Conservation (phyloP, 2,113 vertebrate species). For the Prietella phreatophila region DNA sequence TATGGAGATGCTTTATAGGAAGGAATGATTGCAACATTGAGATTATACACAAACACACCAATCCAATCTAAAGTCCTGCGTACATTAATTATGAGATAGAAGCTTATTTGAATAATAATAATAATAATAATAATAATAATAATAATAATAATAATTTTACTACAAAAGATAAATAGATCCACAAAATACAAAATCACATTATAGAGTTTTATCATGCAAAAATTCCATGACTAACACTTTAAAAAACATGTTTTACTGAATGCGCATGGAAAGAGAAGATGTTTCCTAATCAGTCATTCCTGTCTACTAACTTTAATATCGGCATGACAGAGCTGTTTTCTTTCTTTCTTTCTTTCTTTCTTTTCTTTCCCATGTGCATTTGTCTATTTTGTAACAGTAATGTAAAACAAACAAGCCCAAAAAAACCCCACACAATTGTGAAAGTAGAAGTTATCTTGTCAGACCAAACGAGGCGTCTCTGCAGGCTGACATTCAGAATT, state of each 20-base stretch:
- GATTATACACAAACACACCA: not conserved
- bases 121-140: too few relatives aligned
- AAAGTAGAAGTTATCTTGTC: not conserved
- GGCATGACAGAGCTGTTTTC: not conserved
- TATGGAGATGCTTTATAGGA: not conserved
- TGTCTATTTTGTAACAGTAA: constrained; percentile 10
- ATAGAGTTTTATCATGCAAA: not conserved
- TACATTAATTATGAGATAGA: not conserved
- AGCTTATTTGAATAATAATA: not conserved
- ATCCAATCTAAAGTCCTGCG: not conserved
- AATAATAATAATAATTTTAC: too few relatives aligned
- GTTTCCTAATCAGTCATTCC: not conserved
- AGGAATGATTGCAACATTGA: not conserved
- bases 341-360: not conserved
- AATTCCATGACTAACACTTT: not conserved
- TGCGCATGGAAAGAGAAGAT: too few relatives aligned
- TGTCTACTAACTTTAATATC: not conserved
- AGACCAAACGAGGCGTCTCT: not conserved
- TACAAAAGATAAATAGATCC: not conserved
- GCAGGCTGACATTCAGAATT: not conserved
- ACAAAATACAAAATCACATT: too few relatives aligned
- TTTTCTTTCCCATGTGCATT: not conserved
- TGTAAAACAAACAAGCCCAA: not conserved
- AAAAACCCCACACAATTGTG: not conserved
- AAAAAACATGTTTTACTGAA: not conserved